Conservation (phyloP, 2,113 vertebrate genomes). For the Oncorhynchus nerka region DNA sequence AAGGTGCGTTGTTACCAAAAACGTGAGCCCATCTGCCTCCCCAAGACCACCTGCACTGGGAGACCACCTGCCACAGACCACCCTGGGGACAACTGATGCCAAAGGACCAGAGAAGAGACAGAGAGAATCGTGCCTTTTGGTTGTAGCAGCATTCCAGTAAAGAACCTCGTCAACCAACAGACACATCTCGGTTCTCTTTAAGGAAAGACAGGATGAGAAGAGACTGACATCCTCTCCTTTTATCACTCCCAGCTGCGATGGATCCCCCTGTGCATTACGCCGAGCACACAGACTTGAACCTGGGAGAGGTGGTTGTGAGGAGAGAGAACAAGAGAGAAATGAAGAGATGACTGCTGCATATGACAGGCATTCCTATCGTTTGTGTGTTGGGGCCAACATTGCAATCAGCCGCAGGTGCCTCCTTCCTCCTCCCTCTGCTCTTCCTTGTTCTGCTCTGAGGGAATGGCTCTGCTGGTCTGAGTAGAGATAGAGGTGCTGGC, state of each 20-base stretch:
- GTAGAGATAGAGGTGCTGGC: conserved; percentile 25
- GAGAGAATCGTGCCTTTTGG: neutral
- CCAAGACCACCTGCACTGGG: neutral
- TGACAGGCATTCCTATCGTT: neutral
- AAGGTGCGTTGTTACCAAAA: neutral
- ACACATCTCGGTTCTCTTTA: neutral
- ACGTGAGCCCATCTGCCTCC: too few species aligned
- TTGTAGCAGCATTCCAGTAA: neutral
- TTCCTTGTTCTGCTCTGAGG: neutral
- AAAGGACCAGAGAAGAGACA: neutral
- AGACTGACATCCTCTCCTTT: conserved; percentile 14
- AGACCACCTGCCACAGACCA: neutral
- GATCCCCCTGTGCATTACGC: neutral
- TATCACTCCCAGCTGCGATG: conserved; percentile 13
- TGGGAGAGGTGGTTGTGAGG: neutral
- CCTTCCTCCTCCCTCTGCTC: too few species aligned
- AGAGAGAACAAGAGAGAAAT: neutral
- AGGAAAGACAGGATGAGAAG: conserved; percentile 13
- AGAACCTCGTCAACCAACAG: neutral
- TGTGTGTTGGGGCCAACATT: too few species aligned
- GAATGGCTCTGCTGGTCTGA: conserved; percentile 2
- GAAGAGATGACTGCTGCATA: conserved; percentile 4
- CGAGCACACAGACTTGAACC: neutral
- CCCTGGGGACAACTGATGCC: neutral
- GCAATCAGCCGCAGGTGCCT: too few species aligned